Evolutionary conservation across 2,797 vertebrate genomes (phyloP), one percentile per base, ranked within the genome.

Genomic region (Melanotaenia nigrans): DNA sequence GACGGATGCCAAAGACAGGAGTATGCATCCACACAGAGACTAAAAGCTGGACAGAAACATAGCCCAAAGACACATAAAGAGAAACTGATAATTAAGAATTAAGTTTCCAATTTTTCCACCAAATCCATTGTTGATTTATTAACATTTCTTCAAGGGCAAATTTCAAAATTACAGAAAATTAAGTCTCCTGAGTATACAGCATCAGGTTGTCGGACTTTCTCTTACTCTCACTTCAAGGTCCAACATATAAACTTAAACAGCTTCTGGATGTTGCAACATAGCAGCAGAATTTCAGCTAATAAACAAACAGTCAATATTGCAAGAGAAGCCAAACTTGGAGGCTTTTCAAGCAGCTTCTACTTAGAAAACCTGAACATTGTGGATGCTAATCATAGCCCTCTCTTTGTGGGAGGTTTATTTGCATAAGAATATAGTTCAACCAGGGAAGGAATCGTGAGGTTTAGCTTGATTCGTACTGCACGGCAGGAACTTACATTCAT

Each of bases 1-100:
- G 74, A 89, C 85, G 77, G 71, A 79, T 83, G 79, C 81, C 75
- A 77, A 70, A 82, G 82, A 83, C 22, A 49, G 6, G 6, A n/a
- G 65, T 53, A 28, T 71, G 74, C 65, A 70, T 77, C 77, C 63
- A 83, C 58, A 33, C 33, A 82, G 69, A 77, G 57, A 86, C 64
- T 38, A 16, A 42, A 57, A 72, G 59, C 54, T 53, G 76, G 70
- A 86, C 42, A 75, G 77, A 73, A 78, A 79, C 45, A 77, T 11
- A 59, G 67, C 45, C 69, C 11, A 57, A 18, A 68, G 81, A 85
- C 68, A 87, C 18, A 68, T 13, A 62, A 40, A 25, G 35, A 69
- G 30, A 68, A 61, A 60, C 5, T 22, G 33, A 58, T 58, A 61
- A 69, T 53, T 56, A 36, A 54, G 47, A 66, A 68, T 68, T 40